phyloP scores from a whole-genome alignment of 2,888 invertebrate species.

The Perizoma affinitatum region DNA sequence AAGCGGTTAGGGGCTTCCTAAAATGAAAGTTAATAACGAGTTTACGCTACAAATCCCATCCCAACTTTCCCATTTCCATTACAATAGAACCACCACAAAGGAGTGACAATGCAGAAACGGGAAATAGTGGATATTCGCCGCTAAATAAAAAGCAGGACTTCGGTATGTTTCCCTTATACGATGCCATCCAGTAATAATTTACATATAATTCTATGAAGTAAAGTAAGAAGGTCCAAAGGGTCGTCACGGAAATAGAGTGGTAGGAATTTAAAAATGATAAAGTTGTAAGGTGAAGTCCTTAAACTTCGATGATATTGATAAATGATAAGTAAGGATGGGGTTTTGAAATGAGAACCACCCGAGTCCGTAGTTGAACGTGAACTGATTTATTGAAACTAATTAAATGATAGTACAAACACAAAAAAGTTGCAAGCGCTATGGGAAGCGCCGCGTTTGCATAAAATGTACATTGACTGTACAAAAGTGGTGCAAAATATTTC shows the following conservation, averaged over 20 bases:
- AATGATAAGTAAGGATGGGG: no score
- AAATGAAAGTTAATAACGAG: constrained; percentile 39
- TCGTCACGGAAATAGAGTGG: constrained; percentile 10
- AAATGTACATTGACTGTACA: no score
- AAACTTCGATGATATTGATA: no score
- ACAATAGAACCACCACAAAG: constrained; percentile 36
- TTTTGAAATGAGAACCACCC: no score
- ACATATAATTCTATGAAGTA: constrained; percentile 14
- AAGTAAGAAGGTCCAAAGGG: constrained; percentile 9
- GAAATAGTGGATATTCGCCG: constrained; percentile 11
- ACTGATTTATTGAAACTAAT: no score
- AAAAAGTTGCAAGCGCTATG: no score
- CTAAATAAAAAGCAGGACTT: constrained; percentile 2
- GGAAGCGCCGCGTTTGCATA: no score
- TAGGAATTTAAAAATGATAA: constrained; percentile 2
- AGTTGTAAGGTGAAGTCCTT: no score
- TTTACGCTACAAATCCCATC: constrained; percentile 40
- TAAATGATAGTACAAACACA: no score
- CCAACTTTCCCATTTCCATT: constrained; percentile 44
- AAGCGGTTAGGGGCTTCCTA: constrained; percentile 25
- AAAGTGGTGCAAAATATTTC: neutral
- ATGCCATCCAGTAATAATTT: constrained; percentile 23
- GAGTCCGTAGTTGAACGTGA: no score
- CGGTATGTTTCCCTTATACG: constrained; percentile 17
- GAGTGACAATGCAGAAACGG: constrained; percentile 38